A percentile compares a stretch with the other conserved stretches of the same genome.
These are phyloP conservation scores for Macrotus californicus DNA, from an alignment of 2,113 vertebrate species.

Conservation along the genomic window DNA sequence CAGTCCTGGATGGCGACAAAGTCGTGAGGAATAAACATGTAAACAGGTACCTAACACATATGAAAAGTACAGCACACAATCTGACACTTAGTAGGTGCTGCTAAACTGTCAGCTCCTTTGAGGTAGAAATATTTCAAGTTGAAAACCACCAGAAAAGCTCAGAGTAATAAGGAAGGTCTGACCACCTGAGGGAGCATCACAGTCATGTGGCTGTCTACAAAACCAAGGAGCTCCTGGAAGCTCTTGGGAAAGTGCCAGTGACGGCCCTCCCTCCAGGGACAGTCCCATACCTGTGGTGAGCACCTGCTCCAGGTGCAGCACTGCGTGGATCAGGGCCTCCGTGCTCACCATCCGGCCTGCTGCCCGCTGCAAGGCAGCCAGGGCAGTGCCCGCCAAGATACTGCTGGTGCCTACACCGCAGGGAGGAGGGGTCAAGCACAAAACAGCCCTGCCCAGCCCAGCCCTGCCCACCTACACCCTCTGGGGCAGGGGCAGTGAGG, in stretches of 20 bases:
- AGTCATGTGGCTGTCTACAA: neutral
- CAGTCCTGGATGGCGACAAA: neutral
- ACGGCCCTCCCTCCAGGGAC: neutral
- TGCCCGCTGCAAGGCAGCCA: constrained; percentile 86
- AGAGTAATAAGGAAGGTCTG: neutral
- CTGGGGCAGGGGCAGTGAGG: neutral
- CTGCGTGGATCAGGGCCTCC: constrained; percentile 88
- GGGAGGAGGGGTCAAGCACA: neutral
- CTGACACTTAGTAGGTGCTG: neutral
- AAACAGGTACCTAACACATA: neutral
- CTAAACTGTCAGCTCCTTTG: neutral
- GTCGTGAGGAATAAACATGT: neutral
- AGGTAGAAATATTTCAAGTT: neutral
- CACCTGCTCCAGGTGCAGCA: constrained; percentile 93
- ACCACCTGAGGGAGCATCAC: neutral
- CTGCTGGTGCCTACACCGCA: constrained; percentile 91
- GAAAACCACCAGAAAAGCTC: neutral
- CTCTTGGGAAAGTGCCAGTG: neutral
- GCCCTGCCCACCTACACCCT: neutral
- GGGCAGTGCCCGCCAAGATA: constrained; percentile 91
- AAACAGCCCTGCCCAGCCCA: neutral
- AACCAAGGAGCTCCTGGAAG: neutral
- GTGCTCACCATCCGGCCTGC: constrained; percentile 82
- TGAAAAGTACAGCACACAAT: neutral
- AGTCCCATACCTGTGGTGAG: constrained; percentile 89